Conservation (phyloP, 2,888 invertebrate species). For the Palloptera scutellata region DNA sequence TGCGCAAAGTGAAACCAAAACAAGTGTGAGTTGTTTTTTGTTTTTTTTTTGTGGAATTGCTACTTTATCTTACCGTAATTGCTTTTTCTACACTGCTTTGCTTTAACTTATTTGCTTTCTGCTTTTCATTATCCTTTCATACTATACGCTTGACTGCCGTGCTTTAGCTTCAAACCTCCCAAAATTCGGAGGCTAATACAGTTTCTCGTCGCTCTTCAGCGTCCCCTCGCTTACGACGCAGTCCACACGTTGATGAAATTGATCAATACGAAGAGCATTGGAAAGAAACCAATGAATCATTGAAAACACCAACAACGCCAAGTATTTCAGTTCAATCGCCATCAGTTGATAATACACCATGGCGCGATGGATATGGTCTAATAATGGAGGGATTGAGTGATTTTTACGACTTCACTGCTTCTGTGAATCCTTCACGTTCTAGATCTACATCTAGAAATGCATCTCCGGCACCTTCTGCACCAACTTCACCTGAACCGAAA, state of each 20-base stretch:
- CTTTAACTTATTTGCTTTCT: slow-evolving; percentile 24
- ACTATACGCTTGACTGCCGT: slow-evolving; percentile 22
- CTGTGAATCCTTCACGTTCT: slow-evolving; percentile 59
- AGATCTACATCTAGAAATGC: slow-evolving; percentile 50
- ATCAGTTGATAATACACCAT: slow-evolving; percentile 54
- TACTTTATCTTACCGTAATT: neutral
- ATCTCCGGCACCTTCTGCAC: slow-evolving; percentile 46
- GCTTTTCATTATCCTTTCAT: slow-evolving; percentile 7
- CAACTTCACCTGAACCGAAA: slow-evolving; percentile 45
- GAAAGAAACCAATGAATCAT: slow-evolving; percentile 36
- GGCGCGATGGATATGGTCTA: slow-evolving; percentile 55
- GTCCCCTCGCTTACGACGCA: slow-evolving; percentile 54
- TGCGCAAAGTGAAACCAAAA: slow-evolving; percentile 49
- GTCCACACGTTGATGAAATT: slow-evolving; percentile 60
- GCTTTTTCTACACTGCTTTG: slow-evolving; percentile 16
- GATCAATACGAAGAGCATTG: slow-evolving; percentile 57
- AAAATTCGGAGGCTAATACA: slow-evolving; percentile 46
- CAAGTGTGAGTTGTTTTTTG: slow-evolving; percentile 54
- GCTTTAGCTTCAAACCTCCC: slow-evolving; percentile 53
- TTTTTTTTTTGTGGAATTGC: neutral
- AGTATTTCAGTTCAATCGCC: slow-evolving; percentile 45
- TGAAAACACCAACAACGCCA: slow-evolving; percentile 37
- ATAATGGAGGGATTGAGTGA: slow-evolving; percentile 61
- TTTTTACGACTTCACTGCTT: slow-evolving; percentile 62
- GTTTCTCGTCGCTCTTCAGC: slow-evolving; percentile 37